Percentiles rank a stretch among this genome's conserved stretches.
Evolutionary conservation across 2,888 invertebrate genomes (phyloP).

Genomic region (Philonicus albiceps): DNA sequence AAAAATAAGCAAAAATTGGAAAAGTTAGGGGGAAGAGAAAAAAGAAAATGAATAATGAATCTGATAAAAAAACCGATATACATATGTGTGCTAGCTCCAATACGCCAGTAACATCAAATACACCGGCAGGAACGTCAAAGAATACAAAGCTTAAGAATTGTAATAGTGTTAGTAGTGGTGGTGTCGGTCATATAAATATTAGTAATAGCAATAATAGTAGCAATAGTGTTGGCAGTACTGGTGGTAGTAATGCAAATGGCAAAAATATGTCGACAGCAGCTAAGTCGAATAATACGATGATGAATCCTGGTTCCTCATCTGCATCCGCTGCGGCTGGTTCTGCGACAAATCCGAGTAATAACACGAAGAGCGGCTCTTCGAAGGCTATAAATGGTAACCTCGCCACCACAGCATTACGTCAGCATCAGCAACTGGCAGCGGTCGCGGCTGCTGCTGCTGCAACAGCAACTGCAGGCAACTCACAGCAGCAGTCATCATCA

Average conservation of each 20-base stretch:
- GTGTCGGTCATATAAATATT: slow-evolving; percentile 5
- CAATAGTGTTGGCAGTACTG: slow-evolving; percentile 50
- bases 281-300: slow-evolving; percentile 17
- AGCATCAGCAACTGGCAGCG: background rate
- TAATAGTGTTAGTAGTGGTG: slow-evolving; percentile 48
- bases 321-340: slow-evolving; percentile 10
- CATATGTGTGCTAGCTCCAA: slow-evolving; percentile 55
- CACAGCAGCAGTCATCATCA: slow-evolving; percentile 9
- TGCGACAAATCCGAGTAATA: background rate
- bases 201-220: slow-evolving; percentile 47
- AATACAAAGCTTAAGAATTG: slow-evolving; percentile 49
- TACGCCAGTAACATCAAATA: slow-evolving; percentile 49
- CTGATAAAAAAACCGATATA: slow-evolving; percentile 59
- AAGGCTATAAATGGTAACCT: slow-evolving; percentile 1
- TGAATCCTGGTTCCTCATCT: slow-evolving; percentile 37
- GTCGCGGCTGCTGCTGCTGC: slow-evolving; percentile 1
- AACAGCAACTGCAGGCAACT: slow-evolving; percentile 18
- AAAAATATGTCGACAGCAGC: slow-evolving; percentile 53
- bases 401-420: background rate
- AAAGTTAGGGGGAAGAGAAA: slow-evolving; percentile 47
- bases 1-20: slow-evolving; percentile 46
- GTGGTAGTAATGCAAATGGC: slow-evolving; percentile 53
- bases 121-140: slow-evolving; percentile 51
- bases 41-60: slow-evolving; percentile 58
- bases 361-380: slow-evolving; percentile 11